Evolutionary conservation across 2,888 invertebrate species (phyloP), one percentile per base, ranked within the genome.

Genomic region (Ornithoptera alexandrae): DNA sequence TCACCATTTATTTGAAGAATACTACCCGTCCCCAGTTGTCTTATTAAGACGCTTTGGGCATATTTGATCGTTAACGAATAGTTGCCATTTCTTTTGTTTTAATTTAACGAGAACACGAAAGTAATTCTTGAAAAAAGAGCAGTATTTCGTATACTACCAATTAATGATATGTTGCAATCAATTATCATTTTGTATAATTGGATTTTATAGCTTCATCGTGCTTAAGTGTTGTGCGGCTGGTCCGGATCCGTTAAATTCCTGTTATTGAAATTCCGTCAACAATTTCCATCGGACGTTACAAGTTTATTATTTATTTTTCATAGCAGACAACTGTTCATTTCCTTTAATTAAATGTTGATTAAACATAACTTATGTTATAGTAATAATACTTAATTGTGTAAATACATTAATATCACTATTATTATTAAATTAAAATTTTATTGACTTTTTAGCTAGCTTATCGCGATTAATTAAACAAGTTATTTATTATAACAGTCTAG

Each of bases 1-100:
- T 70, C 67, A 64, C 67, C 70, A 70, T 67, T 70, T 60, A 66
- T 70, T 67, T 70, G 63, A 63, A 70, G 53, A 42, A 67, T 59
- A 67, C 59, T 67, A 63, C 67, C 67, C n/a, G 58, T 50, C 62
- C 18, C 39, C 58, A 62, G 66, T 66, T 69, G 57, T 66, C 58
- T 64, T 53, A 64, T 58, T 22, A 65, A 22, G 53, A 20, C 50
- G 22, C 57, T 57, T 61, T 42, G 4, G 22, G 12, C 22, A 22
- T n/a, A 58, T 22, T 58, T 7, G 57, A 22, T 58, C 57, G 22
- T 58, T 56, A 58, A 58, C n/a, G 22, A 58, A 22, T 24, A 58
- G 7, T 58, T 24, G 22, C 57, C 5, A n/a, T 22, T 20, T 58
- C 22, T 53, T 53, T 12, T 8, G 1, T 58, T 53, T 53, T 18